Base-by-base conservation (phyloP, 1,140 invertebrate species). In the Papilio aristodemus region DNA sequence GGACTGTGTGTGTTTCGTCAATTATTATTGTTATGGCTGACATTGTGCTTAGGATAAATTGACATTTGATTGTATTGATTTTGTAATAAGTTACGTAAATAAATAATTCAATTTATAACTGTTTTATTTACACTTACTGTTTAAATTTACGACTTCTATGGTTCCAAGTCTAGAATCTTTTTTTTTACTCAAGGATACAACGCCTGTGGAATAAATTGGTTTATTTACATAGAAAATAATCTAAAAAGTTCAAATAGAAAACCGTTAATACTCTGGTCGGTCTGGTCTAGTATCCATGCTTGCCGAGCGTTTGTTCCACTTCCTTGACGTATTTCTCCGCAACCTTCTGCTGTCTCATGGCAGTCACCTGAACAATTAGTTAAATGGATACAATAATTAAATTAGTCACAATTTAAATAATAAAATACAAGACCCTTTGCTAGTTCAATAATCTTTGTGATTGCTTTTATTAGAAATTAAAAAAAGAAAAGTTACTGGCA, bases 301-400 rank as follows among this genome's bases (percentile, higher is more conserved):
- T 92, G 11, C 79, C 78, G 41, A 92, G 84, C 0, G 86, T 86
- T 67, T 92, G 90, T 70, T 92, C 88, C 0, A 92, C 91, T 76
- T 92, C 91, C 41, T 86, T 89, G 0, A 92, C 86, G 63, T 92
- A 92, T 41, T 87, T 86, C 74, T 92, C 89, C 0, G 85, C 54
- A 6, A 92, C 85, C 41, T 89, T 89, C 71, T 92, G 90, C 14
- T 85, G 73, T 62, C 86, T 80, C 90, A 92, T 89, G 0, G 75
- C 75, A 0, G 76, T 64, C 22, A 91, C 85, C 87, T 91, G 72
- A 7, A 73, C 77, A 17, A 38, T 32, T 43, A 13, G 17, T 9
- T 19, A 46, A 46, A n/a, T n/a, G n/a, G n/a, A n/a, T n/a, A n/a
- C n/a, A n/a, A n/a, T n/a, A n/a, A n/a, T n/a, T n/a, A n/a, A n/a